Evolutionary conservation across 2,888 invertebrate genomes (phyloP), one percentile per base, ranked within the genome.

Genomic region (Mimumesa dahlbomi): DNA sequence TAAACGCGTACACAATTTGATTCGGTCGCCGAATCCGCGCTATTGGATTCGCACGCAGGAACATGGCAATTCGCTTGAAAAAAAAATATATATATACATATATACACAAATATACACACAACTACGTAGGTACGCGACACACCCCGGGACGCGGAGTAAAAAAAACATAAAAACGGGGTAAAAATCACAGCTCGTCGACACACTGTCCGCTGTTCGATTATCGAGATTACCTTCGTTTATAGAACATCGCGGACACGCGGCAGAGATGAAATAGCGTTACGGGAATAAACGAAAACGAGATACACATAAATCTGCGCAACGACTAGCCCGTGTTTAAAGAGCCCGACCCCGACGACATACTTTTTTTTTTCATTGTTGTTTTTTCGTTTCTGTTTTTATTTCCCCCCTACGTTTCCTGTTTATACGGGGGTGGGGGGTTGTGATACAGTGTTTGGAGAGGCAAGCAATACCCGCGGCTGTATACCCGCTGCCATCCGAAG

Each of bases 381-480:
- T 11, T 3, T 13, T 36, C 36, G 25, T 5, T 25, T 25, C 7
- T 25, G 25, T 36, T 14, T 45, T 19, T 53, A 21, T 61, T 14
- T n/a, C n/a, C 36, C n/a, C 31, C 11, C 21, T 0, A 21, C 38
- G 40, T 50, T 19, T 53, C 21, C 14, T 40, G 46, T 40, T n/a
- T n/a, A n/a, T n/a, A n/a, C n/a, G n/a, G n/a, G n/a, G n/a, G n/a
- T n/a, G n/a, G n/a, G n/a, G n/a, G n/a, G n/a, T n/a, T n/a, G 34
- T 18, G 14, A 18, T 18, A 7, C 52, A 31, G n/a, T n/a, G n/a
- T n/a, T 69, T 66, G 48, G 29, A 29, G 18, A 66, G 54, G 14
- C 29, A 59, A 43, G 50, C 67, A 52, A 77, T 77, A 73, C 45
- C 64, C 38, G 14, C 3, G 49, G 52, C 40, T 43, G 38, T 56